phyloP scores from a whole-genome alignment of 2,797 vertebrate genomes.

The Peromyscus nudipes region DNA sequence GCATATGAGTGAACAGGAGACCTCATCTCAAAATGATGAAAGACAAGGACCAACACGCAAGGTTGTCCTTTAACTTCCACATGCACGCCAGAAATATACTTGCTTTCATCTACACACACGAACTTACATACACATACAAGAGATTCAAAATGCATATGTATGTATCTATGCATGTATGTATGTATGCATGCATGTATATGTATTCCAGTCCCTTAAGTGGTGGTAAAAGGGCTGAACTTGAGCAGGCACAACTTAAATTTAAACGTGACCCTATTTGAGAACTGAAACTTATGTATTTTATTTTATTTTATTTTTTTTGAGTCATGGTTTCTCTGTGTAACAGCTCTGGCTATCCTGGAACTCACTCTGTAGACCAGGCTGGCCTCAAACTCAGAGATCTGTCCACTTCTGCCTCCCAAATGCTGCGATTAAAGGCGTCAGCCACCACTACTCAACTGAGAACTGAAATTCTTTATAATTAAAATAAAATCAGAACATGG shows the following conservation, averaged over 20 bases:
- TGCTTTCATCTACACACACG: background rate
- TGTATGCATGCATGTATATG: too few relatives aligned
- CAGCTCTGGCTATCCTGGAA: background rate
- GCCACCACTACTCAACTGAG: background rate
- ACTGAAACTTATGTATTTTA: background rate
- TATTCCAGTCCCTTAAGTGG: background rate
- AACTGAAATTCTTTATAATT: background rate
- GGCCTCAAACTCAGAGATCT: background rate
- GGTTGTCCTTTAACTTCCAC: background rate
- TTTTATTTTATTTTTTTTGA: background rate
- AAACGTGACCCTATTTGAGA: background rate
- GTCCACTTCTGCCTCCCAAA: background rate
- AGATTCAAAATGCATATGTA: background rate
- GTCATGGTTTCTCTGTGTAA: background rate
- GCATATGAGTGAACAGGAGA: background rate
- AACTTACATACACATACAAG: background rate
- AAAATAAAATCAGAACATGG: slow-evolving; percentile 5
- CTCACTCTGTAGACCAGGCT: background rate
- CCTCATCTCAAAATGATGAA: background rate
- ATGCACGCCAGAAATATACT: background rate
- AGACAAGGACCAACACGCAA: background rate
- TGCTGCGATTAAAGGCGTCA: background rate
- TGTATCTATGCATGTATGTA: background rate
- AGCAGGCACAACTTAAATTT: background rate
- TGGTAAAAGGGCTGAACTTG: slow-evolving; percentile 11